Evolutionary conservation across 1,140 invertebrate genomes (phyloP), one percentile per base, ranked within the genome.

Genomic region (Apis laboriosa): DNA sequence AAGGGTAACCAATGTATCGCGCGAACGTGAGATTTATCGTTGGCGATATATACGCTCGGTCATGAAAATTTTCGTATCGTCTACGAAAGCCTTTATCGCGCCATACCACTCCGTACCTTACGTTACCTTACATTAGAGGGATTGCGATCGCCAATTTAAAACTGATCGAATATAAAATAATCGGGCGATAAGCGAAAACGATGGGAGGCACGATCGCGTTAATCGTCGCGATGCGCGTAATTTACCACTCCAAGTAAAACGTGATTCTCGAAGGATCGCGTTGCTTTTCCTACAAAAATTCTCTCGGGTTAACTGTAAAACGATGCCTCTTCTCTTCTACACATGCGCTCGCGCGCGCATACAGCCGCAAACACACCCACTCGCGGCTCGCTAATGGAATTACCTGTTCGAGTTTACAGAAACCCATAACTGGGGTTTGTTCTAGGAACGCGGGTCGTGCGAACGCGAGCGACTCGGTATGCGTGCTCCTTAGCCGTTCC

Each of bases 321-420:
- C 84, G 11, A 5, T 67, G 70, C 68, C 61, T 60, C 21, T 43
- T 53, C 76, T 43, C 58, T 75, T 66, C 82, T 68, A 72, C 70
- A 82, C 77, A 71, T 66, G 66, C 43, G 49, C 34, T 12, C 15
- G 66, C 77, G 68, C 63, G 58, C 77, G 73, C 76, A 55, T 53
- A 55, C 70, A 66, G 83, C 79, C 74, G 72, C 84, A 84, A 87
- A 87, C 86, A 87, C 87, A 88, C 86, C 87, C 87, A 88, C 87
- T 84, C 78, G 77, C 58, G 60, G 56, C 78, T 80, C 77, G 81
- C 84, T 89, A 89, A 89, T 88, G 87, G 88, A 89, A 89, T 89
- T 88, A 88, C 88, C 84, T 84, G 88, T 89, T 86, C 88, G 84
- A 89, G 88, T 89, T 88, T 89, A 89, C 87, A 82, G 88, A 88